These are phyloP conservation scores for Cremastinae sp. DNA, from an alignment of 2,888 invertebrate species.

Conservation along the genomic window DNA sequence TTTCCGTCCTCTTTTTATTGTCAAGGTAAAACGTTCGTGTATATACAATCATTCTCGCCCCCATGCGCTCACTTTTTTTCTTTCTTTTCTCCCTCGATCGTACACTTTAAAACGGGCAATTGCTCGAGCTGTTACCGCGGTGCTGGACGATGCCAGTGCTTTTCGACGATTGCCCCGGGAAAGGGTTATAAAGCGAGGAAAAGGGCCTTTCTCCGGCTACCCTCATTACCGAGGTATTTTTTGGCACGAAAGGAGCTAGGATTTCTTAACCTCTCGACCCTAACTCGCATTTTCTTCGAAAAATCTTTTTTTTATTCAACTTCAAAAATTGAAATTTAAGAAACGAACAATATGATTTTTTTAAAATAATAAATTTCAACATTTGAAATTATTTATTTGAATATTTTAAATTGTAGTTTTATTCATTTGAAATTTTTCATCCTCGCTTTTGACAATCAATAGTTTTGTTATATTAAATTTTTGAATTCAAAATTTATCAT, in stretches of 20 bases:
- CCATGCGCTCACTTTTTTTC: not conserved
- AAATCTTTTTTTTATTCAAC: conserved; percentile 35
- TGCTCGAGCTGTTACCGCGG: conserved; percentile 43
- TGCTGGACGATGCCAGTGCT: conserved; percentile 51
- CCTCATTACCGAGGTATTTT: conserved; percentile 49
- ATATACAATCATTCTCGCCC: conserved; percentile 6
- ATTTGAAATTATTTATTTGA: conserved; percentile 12
- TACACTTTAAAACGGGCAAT: conserved; percentile 55
- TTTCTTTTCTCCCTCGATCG: conserved; percentile 4
- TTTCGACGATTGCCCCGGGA: conserved; percentile 53
- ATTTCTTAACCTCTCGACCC: conserved; percentile 12
- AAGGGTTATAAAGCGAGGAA: conserved; percentile 64
- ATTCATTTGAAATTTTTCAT: not conserved
- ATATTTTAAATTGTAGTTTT: conserved; percentile 8
- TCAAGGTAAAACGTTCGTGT: conserved; percentile 67
- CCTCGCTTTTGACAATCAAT: not conserved
- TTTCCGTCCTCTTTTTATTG: conserved; percentile 68
- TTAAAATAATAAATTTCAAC: too few species aligned
- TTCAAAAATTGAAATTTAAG: not conserved
- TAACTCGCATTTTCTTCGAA: too few species aligned
- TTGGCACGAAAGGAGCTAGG: conserved; percentile 37
- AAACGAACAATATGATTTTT: conserved; percentile 9
- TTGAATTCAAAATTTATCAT: too few species aligned
- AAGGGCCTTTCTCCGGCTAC: conserved; percentile 45
- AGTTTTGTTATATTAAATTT: not conserved